phyloP scores from a whole-genome alignment of 2,797 vertebrate genomes.

The Sternotherus odoratus region DNA sequence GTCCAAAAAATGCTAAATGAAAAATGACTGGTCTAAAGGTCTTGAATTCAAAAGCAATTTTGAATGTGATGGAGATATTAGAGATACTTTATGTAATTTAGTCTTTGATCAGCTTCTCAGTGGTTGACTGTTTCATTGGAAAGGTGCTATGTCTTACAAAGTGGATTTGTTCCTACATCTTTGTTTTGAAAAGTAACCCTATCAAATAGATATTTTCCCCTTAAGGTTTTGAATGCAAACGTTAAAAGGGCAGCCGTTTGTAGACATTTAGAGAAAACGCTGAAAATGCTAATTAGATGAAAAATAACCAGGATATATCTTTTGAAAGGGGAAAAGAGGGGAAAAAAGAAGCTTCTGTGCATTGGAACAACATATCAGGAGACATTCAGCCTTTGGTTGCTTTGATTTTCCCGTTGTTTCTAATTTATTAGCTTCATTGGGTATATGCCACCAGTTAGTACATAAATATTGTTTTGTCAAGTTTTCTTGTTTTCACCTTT shows the following conservation, averaged over 20 bases:
- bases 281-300: not conserved
- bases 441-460: not conserved
- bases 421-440: constrained; percentile 26
- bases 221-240: constrained; percentile 13
- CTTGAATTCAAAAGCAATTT: constrained; percentile 44
- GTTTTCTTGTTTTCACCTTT: not conserved
- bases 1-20: constrained; percentile 38
- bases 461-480: not conserved
- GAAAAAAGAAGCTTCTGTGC: not conserved
- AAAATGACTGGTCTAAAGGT: constrained; percentile 31
- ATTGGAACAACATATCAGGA: constrained; percentile 31
- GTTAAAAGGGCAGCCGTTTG: not conserved
- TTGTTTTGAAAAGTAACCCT: constrained; percentile 47
- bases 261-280: constrained; percentile 6
- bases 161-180: constrained; percentile 31
- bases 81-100: constrained; percentile 49
- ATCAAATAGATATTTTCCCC: not conserved
- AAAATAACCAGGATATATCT: not conserved
- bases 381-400: not conserved
- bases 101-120: constrained; percentile 51
- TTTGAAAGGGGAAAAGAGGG: not conserved
- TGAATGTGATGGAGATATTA: constrained; percentile 54
- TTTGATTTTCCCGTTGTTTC: constrained; percentile 9
- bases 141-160: constrained; percentile 43
- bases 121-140: constrained; percentile 14